Evolutionary conservation across 1,140 invertebrate genomes (phyloP).

Genomic region (Charaxes varanes): DNA sequence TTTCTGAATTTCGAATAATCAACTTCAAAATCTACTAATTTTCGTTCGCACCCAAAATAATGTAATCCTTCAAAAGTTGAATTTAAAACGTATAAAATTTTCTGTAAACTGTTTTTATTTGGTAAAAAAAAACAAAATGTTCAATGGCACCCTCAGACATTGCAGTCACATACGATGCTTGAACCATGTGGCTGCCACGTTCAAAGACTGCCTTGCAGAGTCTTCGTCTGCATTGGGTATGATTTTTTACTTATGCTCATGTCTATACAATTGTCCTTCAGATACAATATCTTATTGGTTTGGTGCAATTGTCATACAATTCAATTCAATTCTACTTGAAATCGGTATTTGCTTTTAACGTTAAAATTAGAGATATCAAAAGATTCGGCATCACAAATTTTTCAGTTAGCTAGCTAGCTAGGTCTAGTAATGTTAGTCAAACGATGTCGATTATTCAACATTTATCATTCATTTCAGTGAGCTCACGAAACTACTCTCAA

Average conservation of each 20-base stretch:
- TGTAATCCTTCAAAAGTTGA: constrained; percentile 8
- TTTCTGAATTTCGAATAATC: constrained; percentile 5
- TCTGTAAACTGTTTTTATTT: too few relatives aligned
- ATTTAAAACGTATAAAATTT: neutral
- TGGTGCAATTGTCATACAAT: too few relatives aligned
- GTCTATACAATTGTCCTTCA: neutral
- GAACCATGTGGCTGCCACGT: constrained; percentile 9
- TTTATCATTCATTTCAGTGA: constrained; percentile 25
- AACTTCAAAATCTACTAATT: constrained; percentile 25
- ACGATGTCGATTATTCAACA: too few relatives aligned
- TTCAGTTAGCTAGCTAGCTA: too few relatives aligned
- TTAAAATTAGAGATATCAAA: too few relatives aligned
- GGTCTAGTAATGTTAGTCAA: too few relatives aligned
- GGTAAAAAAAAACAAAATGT: constrained; percentile 23
- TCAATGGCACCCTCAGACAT: constrained; percentile 21
- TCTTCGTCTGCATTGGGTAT: constrained; percentile 13
- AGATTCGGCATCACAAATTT: too few relatives aligned
- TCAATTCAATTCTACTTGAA: too few relatives aligned
- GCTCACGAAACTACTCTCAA: constrained; percentile 31
- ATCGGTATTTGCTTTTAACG: too few relatives aligned
- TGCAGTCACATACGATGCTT: constrained; percentile 25
- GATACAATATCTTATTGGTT: neutral
- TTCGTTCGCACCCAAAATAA: constrained; percentile 22
- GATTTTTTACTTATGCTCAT: neutral
- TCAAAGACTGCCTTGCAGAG: constrained; percentile 9